Evolutionary conservation across 1,140 invertebrate species (phyloP).

Genomic region (Drosophila tsacasi): DNA sequence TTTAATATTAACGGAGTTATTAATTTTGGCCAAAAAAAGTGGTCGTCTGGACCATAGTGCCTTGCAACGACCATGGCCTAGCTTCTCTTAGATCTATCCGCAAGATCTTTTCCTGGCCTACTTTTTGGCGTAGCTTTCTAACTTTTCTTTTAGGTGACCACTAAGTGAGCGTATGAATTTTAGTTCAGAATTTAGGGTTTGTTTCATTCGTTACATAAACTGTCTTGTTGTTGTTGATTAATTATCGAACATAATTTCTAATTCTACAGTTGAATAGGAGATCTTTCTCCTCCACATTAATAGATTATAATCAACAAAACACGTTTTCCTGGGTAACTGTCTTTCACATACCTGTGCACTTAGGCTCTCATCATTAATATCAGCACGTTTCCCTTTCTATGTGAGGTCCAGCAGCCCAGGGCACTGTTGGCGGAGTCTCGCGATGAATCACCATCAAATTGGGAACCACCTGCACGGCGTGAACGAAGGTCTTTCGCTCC

Average conservation of each 20-base stretch:
- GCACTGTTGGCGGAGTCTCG: conserved; percentile 38
- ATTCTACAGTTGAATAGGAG: conserved; percentile 69
- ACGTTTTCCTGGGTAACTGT: conserved; percentile 51
- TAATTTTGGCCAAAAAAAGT: no score
- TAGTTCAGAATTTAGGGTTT: not conserved
- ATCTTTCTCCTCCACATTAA: conserved; percentile 52
- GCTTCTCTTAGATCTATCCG: no score
- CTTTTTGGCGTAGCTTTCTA: no score
- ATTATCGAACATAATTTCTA: conserved; percentile 62
- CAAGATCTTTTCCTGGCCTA: no score
- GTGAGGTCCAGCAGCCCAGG: conserved; percentile 55
- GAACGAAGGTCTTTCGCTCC: conserved; percentile 43
- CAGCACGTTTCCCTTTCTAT: conserved; percentile 12
- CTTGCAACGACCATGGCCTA: no score
- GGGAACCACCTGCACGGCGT: conserved; percentile 56
- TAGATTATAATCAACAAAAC: conserved; percentile 56
- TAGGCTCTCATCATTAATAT: not conserved
- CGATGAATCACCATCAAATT: conserved; percentile 65
- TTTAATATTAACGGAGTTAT: no score
- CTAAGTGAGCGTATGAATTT: conserved; percentile 7
- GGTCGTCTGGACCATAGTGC: no score
- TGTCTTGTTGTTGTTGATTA: conserved; percentile 70
- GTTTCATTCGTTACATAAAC: conserved; percentile 59
- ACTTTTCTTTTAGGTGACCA: no score
- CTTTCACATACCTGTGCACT: not conserved